phyloP scores from a whole-genome alignment of 2,888 invertebrate genomes.

The Micoletzkya japonica region DNA sequence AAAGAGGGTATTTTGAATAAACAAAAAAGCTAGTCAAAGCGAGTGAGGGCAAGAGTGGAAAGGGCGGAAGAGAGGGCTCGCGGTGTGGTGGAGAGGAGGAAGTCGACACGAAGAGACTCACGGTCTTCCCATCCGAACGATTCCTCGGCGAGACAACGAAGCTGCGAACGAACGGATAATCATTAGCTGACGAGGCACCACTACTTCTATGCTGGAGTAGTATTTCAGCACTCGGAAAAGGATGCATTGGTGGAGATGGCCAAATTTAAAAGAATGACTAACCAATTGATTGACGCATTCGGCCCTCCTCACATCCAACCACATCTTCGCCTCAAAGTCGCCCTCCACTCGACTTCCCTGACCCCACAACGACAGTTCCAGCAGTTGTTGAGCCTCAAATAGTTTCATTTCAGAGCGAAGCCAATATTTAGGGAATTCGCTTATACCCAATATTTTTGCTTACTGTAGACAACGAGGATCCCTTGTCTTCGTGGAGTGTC shows the following conservation, averaged over 20 bases:
- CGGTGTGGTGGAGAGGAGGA: slow-evolving; percentile 19
- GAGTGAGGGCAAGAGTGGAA: slow-evolving; percentile 3
- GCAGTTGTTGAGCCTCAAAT: slow-evolving; percentile 16
- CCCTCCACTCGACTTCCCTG: slow-evolving; percentile 15
- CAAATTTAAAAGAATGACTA: neutral
- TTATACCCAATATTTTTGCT: too few species aligned
- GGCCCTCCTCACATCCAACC: slow-evolving; percentile 17
- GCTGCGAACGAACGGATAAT: neutral
- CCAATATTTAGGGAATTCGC: too few species aligned
- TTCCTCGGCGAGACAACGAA: slow-evolving; percentile 13
- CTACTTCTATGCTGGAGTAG: neutral
- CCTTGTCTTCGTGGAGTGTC: slow-evolving; percentile 18
- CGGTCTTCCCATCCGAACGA: slow-evolving; percentile 4
- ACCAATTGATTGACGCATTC: slow-evolving; percentile 27
- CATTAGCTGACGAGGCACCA: neutral
- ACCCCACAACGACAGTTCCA: slow-evolving; percentile 15
- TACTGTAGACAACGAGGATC: slow-evolving; percentile 10
- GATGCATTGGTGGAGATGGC: neutral
- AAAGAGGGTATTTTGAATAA: neutral
- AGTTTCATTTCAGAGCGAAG: neutral
- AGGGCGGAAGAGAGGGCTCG: slow-evolving; percentile 16
- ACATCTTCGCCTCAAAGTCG: slow-evolving; percentile 26
- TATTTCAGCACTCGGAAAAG: neutral
- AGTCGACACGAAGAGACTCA: slow-evolving; percentile 9
- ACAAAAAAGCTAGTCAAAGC: slow-evolving; percentile 4